Conservation (phyloP, 92 coral and sea anemone genomes). For the Epizoanthus fatuus region DNA sequence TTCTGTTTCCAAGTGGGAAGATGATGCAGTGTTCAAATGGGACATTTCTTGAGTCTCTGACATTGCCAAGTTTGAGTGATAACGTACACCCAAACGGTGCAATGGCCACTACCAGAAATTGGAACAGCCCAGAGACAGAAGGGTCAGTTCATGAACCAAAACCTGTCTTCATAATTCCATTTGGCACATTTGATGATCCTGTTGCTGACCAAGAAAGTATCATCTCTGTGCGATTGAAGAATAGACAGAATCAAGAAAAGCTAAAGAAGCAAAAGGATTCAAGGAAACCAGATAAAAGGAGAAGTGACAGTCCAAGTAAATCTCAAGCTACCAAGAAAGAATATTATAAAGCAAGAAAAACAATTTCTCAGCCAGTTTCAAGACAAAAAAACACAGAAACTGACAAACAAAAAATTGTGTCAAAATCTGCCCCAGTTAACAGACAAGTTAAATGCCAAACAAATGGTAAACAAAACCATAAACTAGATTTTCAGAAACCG, state of each 20-base stretch:
- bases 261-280: not conserved
- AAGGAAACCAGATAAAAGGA: not conserved
- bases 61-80: slow-evolving; percentile 9
- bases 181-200: slow-evolving; percentile 91
- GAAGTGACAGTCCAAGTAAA: not conserved
- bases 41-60: slow-evolving; percentile 8
- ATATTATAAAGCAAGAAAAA: not conserved
- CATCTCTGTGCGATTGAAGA: slow-evolving; percentile 13
- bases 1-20: slow-evolving; percentile 27
- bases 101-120: slow-evolving; percentile 11
- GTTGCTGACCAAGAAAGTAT: slow-evolving; percentile 52
- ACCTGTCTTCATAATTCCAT: slow-evolving; percentile 83
- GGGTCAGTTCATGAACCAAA: slow-evolving; percentile 21
- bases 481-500: not conserved
- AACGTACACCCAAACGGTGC: not conserved
- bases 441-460: not conserved
- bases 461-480: not conserved
- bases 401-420: slow-evolving; percentile 6
- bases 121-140: not conserved
- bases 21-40: slow-evolving; percentile 5
- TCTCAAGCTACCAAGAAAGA: not conserved
- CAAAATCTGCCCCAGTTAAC: not conserved
- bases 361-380: not conserved
- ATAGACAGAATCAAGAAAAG: slow-evolving; percentile 11
- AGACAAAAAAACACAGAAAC: not conserved